Base-by-base conservation (phyloP, 2,888 invertebrate genomes). In the Limnephilus marmoratus region DNA sequence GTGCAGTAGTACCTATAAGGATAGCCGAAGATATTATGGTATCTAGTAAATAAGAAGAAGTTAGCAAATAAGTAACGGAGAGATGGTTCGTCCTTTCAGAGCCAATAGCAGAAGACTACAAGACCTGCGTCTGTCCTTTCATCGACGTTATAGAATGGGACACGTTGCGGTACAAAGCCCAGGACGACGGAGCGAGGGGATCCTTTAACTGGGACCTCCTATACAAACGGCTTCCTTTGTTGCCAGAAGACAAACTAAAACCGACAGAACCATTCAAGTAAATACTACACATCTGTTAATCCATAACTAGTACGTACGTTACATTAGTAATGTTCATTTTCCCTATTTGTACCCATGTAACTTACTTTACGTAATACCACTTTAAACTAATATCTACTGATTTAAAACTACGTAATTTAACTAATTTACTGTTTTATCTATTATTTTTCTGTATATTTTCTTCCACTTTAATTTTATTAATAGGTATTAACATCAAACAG, bases 201-300 rank as follows among this genome's bases (percentile, higher is more conserved):
- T 99, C 99, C 18, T 99, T 99, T 95, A 99, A 99, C 95, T 99
- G 99, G 99, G 98, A 99, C 95, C 97, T 99, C 94, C 99, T 97
- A 95, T 99, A 99, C 95, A 99, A 99, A 95, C 96, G 99, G n/a
- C 96, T 99, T 94, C 99, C 99, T 0, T 94, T 99, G 24, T 95
- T 98, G 94, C 97, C 98, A 3, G 96, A 97, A 94, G 98, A 98
- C 94, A 95, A 97, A 88, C 95, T 96, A 94, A 96, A 97, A 94
- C 98, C 98, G 94, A 97, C 98, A 0, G 97, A 98, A 94, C 98
- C 98, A 0, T 99, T 98, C 94, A 97, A 97, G 98, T 98, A 94
- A 96, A 96, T 95, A 88, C 13, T 29, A 13, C 37, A 45, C 24
- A 68, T 68, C 53, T 68, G 18, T 68, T 5, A 68, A 24, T 24